phyloP scores from a whole-genome alignment of 30 jellyfish, hydroid and myxozoan genomes.

The Morbakka virulenta region DNA sequence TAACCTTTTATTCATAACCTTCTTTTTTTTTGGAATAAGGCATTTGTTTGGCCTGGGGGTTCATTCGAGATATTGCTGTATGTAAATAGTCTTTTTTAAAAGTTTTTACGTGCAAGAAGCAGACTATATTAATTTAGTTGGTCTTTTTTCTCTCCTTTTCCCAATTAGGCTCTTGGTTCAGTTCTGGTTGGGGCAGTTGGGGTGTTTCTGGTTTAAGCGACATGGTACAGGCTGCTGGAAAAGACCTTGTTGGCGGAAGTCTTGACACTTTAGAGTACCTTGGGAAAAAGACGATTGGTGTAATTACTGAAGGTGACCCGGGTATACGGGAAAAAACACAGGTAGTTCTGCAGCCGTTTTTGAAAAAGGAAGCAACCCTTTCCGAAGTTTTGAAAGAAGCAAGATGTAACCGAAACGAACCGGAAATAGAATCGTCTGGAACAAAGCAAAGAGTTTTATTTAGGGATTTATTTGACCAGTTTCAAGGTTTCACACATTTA shows the following conservation, averaged over 20 bases:
- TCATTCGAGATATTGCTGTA: no score
- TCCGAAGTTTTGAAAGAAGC: constrained; percentile 84
- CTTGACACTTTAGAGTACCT: constrained; percentile 92
- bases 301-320: constrained; percentile 91
- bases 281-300: constrained; percentile 92
- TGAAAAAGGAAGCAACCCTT: constrained; percentile 46
- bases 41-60: no score
- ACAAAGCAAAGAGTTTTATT: constrained; percentile 16
- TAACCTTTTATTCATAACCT: no score
- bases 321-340: no score
- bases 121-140: neutral
- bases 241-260: constrained; percentile 80
- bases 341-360: neutral
- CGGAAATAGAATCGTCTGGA: constrained; percentile 39
- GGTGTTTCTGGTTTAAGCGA: constrained; percentile 45
- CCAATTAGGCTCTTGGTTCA: neutral
- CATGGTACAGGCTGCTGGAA: constrained; percentile 79
- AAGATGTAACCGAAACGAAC: no score
- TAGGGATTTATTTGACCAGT: constrained; percentile 65
- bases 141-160: neutral
- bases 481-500: constrained; percentile 81
- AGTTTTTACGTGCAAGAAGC: no score
- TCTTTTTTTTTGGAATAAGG: no score
- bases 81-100: no score
- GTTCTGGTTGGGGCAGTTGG: constrained; percentile 81